Base-by-base conservation (phyloP, 2,113 vertebrate species). In the Rutilus rutilus region DNA sequence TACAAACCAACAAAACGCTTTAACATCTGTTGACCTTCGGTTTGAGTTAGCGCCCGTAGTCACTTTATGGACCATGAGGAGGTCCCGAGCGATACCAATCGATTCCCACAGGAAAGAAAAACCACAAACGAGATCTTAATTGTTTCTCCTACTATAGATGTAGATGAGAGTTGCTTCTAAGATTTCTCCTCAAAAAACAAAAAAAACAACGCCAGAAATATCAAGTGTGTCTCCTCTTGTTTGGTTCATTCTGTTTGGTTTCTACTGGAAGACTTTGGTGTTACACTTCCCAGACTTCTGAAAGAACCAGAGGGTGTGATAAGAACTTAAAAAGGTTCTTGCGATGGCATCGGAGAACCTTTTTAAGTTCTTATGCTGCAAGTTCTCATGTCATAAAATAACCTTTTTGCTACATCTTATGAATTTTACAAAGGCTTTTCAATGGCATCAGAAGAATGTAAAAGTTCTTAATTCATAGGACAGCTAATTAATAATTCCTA, bases 1-100 rank as follows among this genome's bases (percentile, higher is more conserved):
- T 93, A 91, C 93, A 93, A 92, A 78, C 82, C 64, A 74, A 83
- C 81, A 62, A 74, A 91, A 83, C 88, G 83, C 86, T 91, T 64
- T 67, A 4, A 69, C 30, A 14, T 75, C 39, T 33, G 59, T 80
- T 25, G 10, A 42, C 11, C 60, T 79, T 60, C 0, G 12, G 10
- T 42, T 62, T 45, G 78, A 50, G 17, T 50, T 33, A 3, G 9
- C 2, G 15, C 33, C 52, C 30, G 21, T 39, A 15, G 73, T 47
- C 11, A 39, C 21, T 21, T n/a, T 45, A 30, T 17, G 27, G 42
- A 10, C 42, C 39, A 8, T 17, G 14, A 30, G 25, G 27, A 65
- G 62, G 27, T 30, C 7, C 64, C 30, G 8, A 67, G 3, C 12
- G 47, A 50, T 50, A 50, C 47, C 57, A 59, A 59, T 59, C 57